Evolutionary conservation across 2,797 vertebrate species (phyloP).

Genomic region (Eulemur rubriventer): DNA sequence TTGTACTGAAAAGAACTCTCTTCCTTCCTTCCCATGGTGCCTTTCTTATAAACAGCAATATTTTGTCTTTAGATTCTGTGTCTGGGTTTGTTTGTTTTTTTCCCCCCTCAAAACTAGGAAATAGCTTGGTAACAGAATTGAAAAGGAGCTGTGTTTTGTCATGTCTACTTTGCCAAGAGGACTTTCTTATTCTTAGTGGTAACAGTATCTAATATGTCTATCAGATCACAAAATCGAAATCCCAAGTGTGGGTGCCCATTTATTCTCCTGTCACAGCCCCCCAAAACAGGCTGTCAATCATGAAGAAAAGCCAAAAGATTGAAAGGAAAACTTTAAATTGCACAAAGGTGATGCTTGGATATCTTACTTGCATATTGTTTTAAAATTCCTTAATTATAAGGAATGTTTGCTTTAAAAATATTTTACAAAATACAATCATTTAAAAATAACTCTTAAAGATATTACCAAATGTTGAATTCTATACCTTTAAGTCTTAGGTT

Average conservation of each 20-base stretch:
- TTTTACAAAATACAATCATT: slow-evolving; percentile 57
- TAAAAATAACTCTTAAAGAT: slow-evolving; percentile 44
- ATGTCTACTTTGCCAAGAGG: slow-evolving; percentile 40
- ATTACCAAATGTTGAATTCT: slow-evolving; percentile 55
- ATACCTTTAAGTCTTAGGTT: slow-evolving; percentile 53
- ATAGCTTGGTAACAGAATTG: not conserved
- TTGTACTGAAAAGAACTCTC: not conserved
- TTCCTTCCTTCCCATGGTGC: not conserved
- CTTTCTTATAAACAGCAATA: not conserved
- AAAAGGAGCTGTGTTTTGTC: not conserved
- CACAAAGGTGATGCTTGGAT: not conserved
- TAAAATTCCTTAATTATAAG: slow-evolving; percentile 11
- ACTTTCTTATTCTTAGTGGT: not conserved
- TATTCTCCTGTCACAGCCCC: not conserved
- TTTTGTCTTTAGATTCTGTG: not conserved
- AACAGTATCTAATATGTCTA: not conserved
- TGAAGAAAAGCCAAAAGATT: slow-evolving; percentile 59
- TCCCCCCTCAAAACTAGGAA: not conserved
- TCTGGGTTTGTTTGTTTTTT: not conserved
- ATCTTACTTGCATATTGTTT: not conserved
- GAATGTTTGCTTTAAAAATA: slow-evolving; percentile 10
- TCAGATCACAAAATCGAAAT: not conserved
- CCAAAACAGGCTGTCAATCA: slow-evolving; percentile 45
- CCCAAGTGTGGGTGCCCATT: not conserved
- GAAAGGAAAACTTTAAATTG: slow-evolving; percentile 66